These are phyloP conservation scores for Periophthalmus magnuspinnatus DNA, from an alignment of 2,797 vertebrate genomes.

Conservation along the genomic window DNA sequence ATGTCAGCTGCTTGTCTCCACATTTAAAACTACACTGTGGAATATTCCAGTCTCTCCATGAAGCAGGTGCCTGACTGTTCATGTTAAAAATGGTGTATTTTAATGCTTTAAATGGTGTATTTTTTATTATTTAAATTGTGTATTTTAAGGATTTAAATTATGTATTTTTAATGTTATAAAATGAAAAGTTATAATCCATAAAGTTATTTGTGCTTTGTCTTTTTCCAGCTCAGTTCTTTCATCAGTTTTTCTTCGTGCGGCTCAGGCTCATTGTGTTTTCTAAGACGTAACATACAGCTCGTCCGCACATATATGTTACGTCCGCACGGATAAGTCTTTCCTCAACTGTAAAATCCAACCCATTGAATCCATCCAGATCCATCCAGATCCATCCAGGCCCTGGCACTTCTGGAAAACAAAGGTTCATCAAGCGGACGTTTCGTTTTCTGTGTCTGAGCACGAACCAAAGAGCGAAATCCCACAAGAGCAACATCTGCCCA, in stretches of 20 bases:
- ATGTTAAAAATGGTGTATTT: too few relatives aligned
- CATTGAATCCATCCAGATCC: constrained; percentile 23
- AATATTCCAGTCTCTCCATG: too few relatives aligned
- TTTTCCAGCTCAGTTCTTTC: not conserved
- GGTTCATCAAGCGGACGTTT: constrained; percentile 14
- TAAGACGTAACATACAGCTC: constrained; percentile 22
- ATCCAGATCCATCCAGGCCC: too few relatives aligned
- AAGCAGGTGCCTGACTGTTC: too few relatives aligned
- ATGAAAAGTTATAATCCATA: too few relatives aligned
- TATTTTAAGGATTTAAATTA: too few relatives aligned
- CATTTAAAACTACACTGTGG: not conserved
- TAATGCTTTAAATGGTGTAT: too few relatives aligned
- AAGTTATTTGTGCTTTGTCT: too few relatives aligned
- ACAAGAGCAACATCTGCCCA: too few relatives aligned
- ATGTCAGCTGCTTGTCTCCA: not conserved
- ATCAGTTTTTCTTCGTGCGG: constrained; percentile 5
- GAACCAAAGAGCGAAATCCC: constrained; percentile 7
- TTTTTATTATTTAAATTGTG: too few relatives aligned
- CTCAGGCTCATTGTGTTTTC: constrained; percentile 14
- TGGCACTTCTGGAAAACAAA: constrained; percentile 18
- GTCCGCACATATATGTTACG: constrained; percentile 17
- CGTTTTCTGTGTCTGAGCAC: not conserved
- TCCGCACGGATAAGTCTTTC: constrained; percentile 33
- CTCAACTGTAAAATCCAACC: constrained; percentile 20
- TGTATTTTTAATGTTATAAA: too few relatives aligned